Conservation (phyloP, 1,140 invertebrate genomes). For the Eciton burchellii region DNA sequence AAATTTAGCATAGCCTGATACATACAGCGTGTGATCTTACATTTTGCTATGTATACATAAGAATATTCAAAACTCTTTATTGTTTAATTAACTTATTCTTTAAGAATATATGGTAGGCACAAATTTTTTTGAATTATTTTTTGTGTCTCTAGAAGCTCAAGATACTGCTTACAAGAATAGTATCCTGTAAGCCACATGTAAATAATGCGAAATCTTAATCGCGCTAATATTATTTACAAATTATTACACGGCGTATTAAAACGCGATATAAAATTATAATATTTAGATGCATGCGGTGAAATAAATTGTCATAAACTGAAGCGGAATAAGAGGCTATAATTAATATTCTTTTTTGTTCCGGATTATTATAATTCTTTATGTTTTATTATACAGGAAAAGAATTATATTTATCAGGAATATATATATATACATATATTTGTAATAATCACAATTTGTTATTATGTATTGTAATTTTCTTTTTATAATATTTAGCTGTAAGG, state of each 20-base stretch:
- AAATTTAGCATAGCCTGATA: slow-evolving; percentile 35
- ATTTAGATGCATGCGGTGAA: slow-evolving; percentile 26
- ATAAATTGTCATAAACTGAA: slow-evolving; percentile 28
- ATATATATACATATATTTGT: slow-evolving; percentile 20
- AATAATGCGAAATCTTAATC: slow-evolving; percentile 57
- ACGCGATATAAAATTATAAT: slow-evolving; percentile 45
- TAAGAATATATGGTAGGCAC: slow-evolving; percentile 37
- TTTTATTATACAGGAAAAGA: slow-evolving; percentile 17
- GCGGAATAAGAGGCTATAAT: slow-evolving; percentile 43
- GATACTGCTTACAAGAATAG: slow-evolving; percentile 46
- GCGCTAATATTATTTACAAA: slow-evolving; percentile 41
- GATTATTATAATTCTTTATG: background rate
- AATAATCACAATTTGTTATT: slow-evolving; percentile 21
- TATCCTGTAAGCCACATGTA: slow-evolving; percentile 64
- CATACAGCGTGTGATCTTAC: slow-evolving; percentile 51
- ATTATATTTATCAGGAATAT: background rate
- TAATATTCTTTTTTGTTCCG: slow-evolving; percentile 15
- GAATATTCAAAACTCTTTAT: slow-evolving; percentile 65
- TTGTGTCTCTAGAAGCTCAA: slow-evolving; percentile 29
- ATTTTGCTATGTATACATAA: slow-evolving; percentile 62
- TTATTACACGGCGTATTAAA: slow-evolving; percentile 22
- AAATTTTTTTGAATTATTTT: slow-evolving; percentile 32
- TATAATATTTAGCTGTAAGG: slow-evolving; percentile 52
- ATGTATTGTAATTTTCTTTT: slow-evolving; percentile 27
- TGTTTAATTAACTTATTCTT: slow-evolving; percentile 69